phyloP scores from a whole-genome alignment of 2,888 invertebrate species.

The Apamea crenata region DNA sequence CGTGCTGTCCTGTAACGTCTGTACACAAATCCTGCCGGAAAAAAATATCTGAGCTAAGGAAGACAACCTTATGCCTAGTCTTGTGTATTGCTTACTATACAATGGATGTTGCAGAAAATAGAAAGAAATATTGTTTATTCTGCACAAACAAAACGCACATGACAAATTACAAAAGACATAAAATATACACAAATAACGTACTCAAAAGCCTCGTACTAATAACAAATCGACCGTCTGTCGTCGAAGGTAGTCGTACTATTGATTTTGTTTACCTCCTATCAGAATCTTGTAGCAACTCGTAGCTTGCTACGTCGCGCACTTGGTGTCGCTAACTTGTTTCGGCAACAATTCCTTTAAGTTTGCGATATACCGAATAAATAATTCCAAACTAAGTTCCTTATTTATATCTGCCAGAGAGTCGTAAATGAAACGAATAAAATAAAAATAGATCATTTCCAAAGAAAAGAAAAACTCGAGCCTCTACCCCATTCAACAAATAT shows the following conservation, averaged over 20 bases:
- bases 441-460: neutral
- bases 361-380: neutral
- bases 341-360: neutral
- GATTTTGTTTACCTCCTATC: neutral
- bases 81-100: neutral
- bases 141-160: too few relatives aligned
- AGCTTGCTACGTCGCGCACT: slow-evolving; percentile 12
- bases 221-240: too few relatives aligned
- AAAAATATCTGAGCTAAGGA: too few relatives aligned
- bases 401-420: neutral
- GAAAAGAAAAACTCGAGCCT: neutral
- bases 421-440: neutral
- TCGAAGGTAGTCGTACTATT: too few relatives aligned
- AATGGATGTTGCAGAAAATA: too few relatives aligned
- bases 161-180: too few relatives aligned
- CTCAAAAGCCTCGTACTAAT: too few relatives aligned
- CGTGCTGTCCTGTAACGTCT: too few relatives aligned
- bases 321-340: neutral
- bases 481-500: neutral
- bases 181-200: too few relatives aligned
- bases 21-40: too few relatives aligned
- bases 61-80: too few relatives aligned
- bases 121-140: too few relatives aligned
- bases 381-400: neutral
- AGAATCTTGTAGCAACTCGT: slow-evolving; percentile 6